Conservation (phyloP, 2,113 vertebrate species). For the Parus major region DNA sequence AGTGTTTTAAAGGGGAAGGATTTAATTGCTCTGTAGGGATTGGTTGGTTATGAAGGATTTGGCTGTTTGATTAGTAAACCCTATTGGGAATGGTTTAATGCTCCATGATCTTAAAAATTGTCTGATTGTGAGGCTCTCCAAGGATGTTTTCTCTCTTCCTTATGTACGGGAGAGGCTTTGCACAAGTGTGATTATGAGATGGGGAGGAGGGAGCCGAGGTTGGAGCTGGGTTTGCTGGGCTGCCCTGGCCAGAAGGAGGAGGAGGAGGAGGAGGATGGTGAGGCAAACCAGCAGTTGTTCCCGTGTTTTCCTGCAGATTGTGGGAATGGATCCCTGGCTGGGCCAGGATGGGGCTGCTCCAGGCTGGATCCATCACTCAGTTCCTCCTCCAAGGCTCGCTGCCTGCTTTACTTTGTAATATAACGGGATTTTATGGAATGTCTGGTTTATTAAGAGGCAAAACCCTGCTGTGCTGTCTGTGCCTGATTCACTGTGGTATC, state of each 20-base stretch:
- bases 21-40: constrained; percentile 99
- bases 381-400: not conserved
- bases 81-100: constrained; percentile 99
- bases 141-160: constrained; percentile 81
- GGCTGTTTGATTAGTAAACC: constrained; percentile 99
- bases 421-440: not conserved
- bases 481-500: not conserved
- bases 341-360: not conserved
- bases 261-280: not conserved
- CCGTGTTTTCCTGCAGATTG: rapidly evolving
- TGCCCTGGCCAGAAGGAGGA: not conserved
- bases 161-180: constrained; percentile 80
- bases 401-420: not conserved
- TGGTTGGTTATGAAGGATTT: constrained; percentile 99
- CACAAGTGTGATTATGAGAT: constrained; percentile 84
- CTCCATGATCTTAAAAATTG: constrained; percentile 98
- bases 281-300: not conserved
- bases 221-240: constrained; percentile 27
- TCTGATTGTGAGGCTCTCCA: constrained; percentile 94
- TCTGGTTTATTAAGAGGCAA: not conserved
- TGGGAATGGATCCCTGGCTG: not conserved
- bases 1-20: constrained; percentile 99
- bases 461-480: not conserved
- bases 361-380: not conserved
- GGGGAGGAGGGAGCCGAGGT: constrained; percentile 25